These are phyloP conservation scores for Peromyscus maniculatus DNA, from an alignment of 2,113 vertebrate species.

Conservation along the genomic window DNA sequence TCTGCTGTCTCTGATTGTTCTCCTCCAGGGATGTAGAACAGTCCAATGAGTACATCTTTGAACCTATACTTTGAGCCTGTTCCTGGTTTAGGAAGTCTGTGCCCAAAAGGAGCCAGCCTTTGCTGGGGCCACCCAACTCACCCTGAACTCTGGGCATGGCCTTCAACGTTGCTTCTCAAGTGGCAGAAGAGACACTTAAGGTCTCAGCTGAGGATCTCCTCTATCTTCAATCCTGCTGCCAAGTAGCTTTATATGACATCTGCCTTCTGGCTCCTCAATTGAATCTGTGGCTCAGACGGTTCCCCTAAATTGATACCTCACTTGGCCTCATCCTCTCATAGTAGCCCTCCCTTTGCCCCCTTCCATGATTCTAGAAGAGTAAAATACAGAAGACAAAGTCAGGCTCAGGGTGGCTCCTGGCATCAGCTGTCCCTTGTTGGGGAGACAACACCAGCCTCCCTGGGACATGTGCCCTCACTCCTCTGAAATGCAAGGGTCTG, in stretches of 20 bases:
- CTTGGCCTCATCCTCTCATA: neutral
- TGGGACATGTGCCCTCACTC: neutral
- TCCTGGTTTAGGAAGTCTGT: conserved; percentile 36
- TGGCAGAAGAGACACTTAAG: neutral
- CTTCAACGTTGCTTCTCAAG: neutral
- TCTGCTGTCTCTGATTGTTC: neutral
- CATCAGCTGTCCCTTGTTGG: neutral
- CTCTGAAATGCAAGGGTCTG: neutral
- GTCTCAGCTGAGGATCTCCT: neutral
- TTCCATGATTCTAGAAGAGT: neutral
- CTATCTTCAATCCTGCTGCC: neutral
- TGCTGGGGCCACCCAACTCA: neutral
- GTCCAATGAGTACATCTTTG: neutral
- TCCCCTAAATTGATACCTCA: neutral
- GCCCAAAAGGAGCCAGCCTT: neutral
- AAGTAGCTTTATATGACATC: neutral
- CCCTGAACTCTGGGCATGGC: neutral
- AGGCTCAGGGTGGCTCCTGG: neutral
- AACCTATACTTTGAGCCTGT: neutral
- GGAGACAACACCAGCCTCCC: neutral
- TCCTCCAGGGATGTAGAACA: neutral
- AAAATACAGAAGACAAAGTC: neutral
- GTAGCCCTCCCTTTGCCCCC: neutral
- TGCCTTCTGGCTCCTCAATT: neutral
- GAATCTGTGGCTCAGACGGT: neutral